phyloP scores from a whole-genome alignment of 2,113 vertebrate genomes.

The Lethenteron camtschaticum region DNA sequence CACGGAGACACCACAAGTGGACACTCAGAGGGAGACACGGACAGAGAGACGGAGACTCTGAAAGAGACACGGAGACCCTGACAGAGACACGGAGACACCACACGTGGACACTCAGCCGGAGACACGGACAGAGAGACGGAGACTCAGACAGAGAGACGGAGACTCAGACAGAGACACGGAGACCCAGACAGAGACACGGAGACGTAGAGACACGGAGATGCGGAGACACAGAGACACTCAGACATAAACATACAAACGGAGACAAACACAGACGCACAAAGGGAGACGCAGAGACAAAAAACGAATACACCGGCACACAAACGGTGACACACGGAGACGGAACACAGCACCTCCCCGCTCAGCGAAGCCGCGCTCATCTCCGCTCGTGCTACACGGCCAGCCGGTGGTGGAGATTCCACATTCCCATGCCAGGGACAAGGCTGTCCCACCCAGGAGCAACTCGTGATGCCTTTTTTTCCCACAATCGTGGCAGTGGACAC shows the following conservation, averaged over 20 bases:
- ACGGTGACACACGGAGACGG: too few species aligned
- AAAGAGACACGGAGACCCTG: not conserved
- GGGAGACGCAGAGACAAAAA: not conserved
- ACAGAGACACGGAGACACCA: not conserved
- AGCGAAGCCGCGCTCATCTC: too few species aligned
- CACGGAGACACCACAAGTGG: not conserved
- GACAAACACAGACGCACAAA: not conserved
- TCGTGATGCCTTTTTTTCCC: too few species aligned
- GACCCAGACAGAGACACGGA: not conserved
- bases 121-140: constrained; percentile 1
- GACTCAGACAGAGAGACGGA: not conserved
- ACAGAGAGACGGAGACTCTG: not conserved
- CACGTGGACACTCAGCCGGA: not conserved
- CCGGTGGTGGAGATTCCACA: too few species aligned
- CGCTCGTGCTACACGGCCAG: too few species aligned
- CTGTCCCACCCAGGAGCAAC: too few species aligned
- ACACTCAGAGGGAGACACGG: too few species aligned
- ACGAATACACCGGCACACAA: too few species aligned
- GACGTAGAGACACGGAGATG: not conserved
- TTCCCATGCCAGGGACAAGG: too few species aligned
- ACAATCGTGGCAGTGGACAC: too few species aligned
- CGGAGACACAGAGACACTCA: not conserved
- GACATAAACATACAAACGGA: not conserved
- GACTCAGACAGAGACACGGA: not conserved
- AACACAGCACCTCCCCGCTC: too few species aligned